A percentile compares a stretch with the other conserved stretches of the same genome.
Evolutionary conservation across 2,888 invertebrate species (phyloP).

Genomic region (Willowsia nigromaculata): DNA sequence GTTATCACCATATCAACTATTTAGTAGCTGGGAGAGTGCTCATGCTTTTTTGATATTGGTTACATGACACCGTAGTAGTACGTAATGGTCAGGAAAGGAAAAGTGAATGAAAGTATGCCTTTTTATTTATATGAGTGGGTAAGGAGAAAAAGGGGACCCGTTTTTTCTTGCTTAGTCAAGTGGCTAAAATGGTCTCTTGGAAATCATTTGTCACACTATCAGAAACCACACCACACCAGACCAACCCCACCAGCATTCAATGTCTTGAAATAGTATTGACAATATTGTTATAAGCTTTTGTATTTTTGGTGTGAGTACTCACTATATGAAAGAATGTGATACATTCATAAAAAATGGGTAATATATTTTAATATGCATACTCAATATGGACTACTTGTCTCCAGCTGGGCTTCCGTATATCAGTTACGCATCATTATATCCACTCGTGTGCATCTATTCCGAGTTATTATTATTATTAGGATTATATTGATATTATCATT

Average conservation of each 20-base stretch:
- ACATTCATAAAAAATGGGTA: neutral
- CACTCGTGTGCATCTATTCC: slow-evolving; percentile 42
- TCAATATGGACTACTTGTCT: neutral
- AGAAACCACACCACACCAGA: slow-evolving; percentile 36
- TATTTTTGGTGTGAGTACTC: slow-evolving; percentile 73
- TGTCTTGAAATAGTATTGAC: slow-evolving; percentile 10
- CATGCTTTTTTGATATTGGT: neutral
- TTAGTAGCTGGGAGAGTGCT: neutral
- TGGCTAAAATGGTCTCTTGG: slow-evolving; percentile 78
- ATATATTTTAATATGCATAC: neutral
- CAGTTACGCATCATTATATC: slow-evolving; percentile 52
- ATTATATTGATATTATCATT: neutral
- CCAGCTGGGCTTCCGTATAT: slow-evolving; percentile 36
- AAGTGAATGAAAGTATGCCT: slow-evolving; percentile 50
- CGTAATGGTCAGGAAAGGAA: neutral
- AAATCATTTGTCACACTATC: slow-evolving; percentile 78
- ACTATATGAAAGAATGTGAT: slow-evolving; percentile 10
- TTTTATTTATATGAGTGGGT: neutral
- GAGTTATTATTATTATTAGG: neutral
- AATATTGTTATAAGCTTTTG: neutral
- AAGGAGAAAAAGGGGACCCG: slow-evolving; percentile 70
- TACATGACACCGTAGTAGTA: slow-evolving; percentile 4
- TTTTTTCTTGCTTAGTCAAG: slow-evolving; percentile 76
- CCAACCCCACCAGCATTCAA: neutral
- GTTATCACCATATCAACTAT: neutral